Base-by-base conservation (phyloP, 1,140 invertebrate species). In the Ostrea denselamellosa region DNA sequence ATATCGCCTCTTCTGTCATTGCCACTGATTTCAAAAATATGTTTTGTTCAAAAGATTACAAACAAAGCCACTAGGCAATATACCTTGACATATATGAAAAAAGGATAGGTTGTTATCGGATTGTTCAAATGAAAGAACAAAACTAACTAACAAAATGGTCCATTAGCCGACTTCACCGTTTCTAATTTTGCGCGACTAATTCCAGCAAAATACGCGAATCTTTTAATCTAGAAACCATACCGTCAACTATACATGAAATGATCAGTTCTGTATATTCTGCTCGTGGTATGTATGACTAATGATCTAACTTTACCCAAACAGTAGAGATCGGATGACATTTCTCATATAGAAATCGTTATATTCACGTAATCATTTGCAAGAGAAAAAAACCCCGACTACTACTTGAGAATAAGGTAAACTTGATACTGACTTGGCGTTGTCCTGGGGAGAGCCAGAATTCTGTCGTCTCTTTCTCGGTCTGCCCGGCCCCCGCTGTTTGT, bases 181-280 rank as follows among this genome's bases (percentile, higher is more conserved):
- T 77, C 68, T 44, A 77, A 77, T 77, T 77, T 77, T 77, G 68
- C 68, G 28, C 10, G 3, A 77, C 68, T 77, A 77, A 77, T 77
- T 77, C 68, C 68, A 77, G 68, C 14, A 62, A 62, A 62, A 14
- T 19, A 5, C n/a, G 58, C 5, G 58, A 77, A 77, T 77, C 68
- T 28, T 77, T 77, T 77, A 77, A 77, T 77, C 68, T 77, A 14
- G 25, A 77, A 34, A 77, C 12, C 68, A 44, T 44, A 34, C 28
- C 68, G 25, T 77, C 28, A 77, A 77, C 68, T 28, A 77, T 28
- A 77, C 68, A 9, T 25, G 10, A 34, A 77, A 77, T 34, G 28
- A 22, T 77, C 14, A 28, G 68, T 44, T 34, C n/a, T 62, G 9
- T 77, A 34, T 25, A 77, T 14, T 77, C 28, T 34, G 28, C 25